Base-by-base conservation (phyloP, 2,888 invertebrate species). In the Microplitis deprimator region DNA sequence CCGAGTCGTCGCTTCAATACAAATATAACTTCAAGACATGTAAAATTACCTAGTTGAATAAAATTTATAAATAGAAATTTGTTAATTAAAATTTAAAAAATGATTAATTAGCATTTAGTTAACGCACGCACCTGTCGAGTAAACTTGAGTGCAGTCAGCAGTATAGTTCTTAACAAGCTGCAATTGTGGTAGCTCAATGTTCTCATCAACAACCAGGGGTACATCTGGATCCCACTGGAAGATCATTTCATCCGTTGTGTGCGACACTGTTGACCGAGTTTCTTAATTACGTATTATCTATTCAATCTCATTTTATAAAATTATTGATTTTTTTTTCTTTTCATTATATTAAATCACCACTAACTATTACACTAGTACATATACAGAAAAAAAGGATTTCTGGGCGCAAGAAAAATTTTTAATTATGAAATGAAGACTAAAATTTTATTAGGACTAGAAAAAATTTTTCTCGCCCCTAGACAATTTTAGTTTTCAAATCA, bases 171-270 rank as follows among this genome's bases (percentile, higher is more conserved):
- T 95, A 61, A 96, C 95, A 84, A 97, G 92, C 85, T 94, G 94
- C 83, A 97, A 92, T 88, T 97, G 97, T 0, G 97, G 97, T 85
- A 98, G 91, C 90, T 97, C 96, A 79, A 97, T 97, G 90, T 96
- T 94, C 87, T 95, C 95, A 86, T 96, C 96, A 39, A 97, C 97
- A 72, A 96, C 97, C 77, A 97, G 91, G 0, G 97, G 96, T 74
- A 96, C 95, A 69, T 95, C 95, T 50, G 95, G 95, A 89, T 97
- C 96, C 97, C 97, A 97, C 89, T 96, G 95, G 91, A 97, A 97
- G 83, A 97, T 93, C 92, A 98, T 93, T 91, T 97, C 97, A 85
- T 97, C 96, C 13, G 97, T 97, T 39, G 97, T 98, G 90, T 97
- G 97, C 0, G 97, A 97, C 86, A 97, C 97, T 97, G 91, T 81